Percentiles rank a stretch among this genome's conserved stretches.
Conservation (phyloP, 2,888 invertebrate genomes). For the Pandemis cinnamomeana region DNA sequence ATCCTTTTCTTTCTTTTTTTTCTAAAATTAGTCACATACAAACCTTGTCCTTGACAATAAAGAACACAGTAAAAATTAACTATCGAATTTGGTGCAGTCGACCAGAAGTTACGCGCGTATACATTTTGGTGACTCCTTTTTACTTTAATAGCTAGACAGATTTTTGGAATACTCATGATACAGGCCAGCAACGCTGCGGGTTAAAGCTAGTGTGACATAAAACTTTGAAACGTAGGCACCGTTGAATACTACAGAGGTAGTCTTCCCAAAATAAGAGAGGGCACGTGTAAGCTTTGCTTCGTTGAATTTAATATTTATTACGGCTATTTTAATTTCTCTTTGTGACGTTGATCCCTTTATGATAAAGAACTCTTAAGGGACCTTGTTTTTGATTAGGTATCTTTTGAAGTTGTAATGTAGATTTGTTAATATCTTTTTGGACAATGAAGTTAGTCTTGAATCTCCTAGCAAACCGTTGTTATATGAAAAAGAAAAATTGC, state of each 20-base stretch:
- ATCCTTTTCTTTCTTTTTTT: no score
- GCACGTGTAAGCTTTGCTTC: slow-evolving; percentile 15
- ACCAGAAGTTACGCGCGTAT: no score
- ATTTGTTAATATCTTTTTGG: not conserved
- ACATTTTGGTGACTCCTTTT: no score
- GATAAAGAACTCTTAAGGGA: slow-evolving; percentile 1
- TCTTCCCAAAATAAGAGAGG: not conserved
- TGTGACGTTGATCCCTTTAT: slow-evolving; percentile 10
- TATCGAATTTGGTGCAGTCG: no score
- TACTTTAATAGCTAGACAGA: no score
- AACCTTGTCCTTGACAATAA: no score
- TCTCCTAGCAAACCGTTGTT: no score
- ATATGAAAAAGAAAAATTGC: no score
- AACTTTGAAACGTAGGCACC: not conserved
- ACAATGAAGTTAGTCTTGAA: not conserved
- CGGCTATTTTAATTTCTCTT: slow-evolving; percentile 19
- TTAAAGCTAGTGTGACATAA: not conserved
- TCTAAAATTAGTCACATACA: no score
- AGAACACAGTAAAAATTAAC: no score
- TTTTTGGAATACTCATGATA: no score
- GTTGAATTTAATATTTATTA: slow-evolving; percentile 17
- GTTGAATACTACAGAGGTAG: not conserved
- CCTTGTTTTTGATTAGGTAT: slow-evolving; percentile 2
- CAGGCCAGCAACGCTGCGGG: not conserved
- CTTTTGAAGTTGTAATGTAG: not conserved